Conservation (phyloP, 35 echinoderm and acorn worm genomes). For the Lytechinus variegatus region DNA sequence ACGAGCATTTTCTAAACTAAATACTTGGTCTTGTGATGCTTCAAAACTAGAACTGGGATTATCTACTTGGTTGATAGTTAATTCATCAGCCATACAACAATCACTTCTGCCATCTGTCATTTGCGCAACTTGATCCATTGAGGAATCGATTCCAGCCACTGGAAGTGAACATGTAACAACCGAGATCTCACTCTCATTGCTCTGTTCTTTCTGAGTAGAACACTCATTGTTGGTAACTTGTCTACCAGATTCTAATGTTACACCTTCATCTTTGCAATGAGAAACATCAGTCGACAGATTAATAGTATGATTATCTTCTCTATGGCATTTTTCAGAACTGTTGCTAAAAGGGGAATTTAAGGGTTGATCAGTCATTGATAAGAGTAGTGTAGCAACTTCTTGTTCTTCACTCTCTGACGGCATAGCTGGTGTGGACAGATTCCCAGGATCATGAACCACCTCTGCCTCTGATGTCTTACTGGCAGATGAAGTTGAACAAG, state of each 20-base stretch:
- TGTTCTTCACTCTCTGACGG: neutral
- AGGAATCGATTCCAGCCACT: neutral
- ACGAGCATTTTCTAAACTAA: neutral
- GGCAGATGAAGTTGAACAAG: neutral
- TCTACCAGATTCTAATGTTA: neutral
- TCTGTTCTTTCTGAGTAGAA: neutral
- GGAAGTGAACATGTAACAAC: neutral
- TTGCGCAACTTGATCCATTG: neutral
- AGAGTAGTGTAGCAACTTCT: constrained; percentile 24
- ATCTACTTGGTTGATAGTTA: neutral
- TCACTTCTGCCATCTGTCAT: neutral
- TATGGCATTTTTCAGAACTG: neutral
- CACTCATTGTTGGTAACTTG: neutral
- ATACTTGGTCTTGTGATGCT: neutral
- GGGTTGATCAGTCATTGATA: constrained; percentile 38
- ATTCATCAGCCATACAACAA: neutral
- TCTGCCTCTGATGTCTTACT: neutral
- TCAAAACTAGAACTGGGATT: neutral
- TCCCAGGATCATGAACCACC: neutral
- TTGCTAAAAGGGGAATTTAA: neutral
- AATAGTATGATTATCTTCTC: neutral
- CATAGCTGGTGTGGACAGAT: neutral
- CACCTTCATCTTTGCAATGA: neutral
- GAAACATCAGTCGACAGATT: neutral
- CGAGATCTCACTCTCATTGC: neutral